phyloP scores from a whole-genome alignment of 2,113 vertebrate species.

The Spizaetus ornatus region DNA sequence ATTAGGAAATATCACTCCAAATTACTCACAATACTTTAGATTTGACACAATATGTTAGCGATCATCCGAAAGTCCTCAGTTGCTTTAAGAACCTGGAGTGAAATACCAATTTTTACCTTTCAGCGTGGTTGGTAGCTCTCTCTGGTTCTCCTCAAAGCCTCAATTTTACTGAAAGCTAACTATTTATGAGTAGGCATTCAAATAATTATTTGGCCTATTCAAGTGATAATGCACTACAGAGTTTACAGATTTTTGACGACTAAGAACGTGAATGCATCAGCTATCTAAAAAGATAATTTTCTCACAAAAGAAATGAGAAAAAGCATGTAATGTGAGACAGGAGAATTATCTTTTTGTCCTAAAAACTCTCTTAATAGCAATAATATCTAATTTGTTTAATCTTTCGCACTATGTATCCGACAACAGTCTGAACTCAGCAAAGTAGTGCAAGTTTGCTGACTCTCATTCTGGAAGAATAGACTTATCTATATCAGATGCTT shows the following conservation, averaged over 20 bases:
- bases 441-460: not conserved
- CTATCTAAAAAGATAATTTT: constrained; percentile 45
- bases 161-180: constrained; percentile 50
- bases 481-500: not conserved
- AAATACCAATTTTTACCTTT: constrained; percentile 59
- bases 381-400: constrained; percentile 21
- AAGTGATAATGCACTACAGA: constrained; percentile 67
- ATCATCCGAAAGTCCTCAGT: not conserved
- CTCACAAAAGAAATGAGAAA: constrained; percentile 51
- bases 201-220: constrained; percentile 68
- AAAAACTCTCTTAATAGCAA: constrained; percentile 16
- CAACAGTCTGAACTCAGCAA: not conserved
- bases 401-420: not conserved
- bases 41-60: not conserved
- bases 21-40: constrained; percentile 23
- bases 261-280: constrained; percentile 36
- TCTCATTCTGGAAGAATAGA: not conserved
- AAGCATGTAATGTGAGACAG: constrained; percentile 1
- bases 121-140: constrained; percentile 3
- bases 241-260: constrained; percentile 66
- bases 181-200: constrained; percentile 50
- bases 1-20: constrained; percentile 1
- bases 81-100: constrained; percentile 50
- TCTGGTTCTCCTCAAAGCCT: constrained; percentile 58
- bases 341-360: constrained; percentile 44